phyloP scores from a whole-genome alignment of 2,797 vertebrate genomes.

The Sebastiscus tertius region DNA sequence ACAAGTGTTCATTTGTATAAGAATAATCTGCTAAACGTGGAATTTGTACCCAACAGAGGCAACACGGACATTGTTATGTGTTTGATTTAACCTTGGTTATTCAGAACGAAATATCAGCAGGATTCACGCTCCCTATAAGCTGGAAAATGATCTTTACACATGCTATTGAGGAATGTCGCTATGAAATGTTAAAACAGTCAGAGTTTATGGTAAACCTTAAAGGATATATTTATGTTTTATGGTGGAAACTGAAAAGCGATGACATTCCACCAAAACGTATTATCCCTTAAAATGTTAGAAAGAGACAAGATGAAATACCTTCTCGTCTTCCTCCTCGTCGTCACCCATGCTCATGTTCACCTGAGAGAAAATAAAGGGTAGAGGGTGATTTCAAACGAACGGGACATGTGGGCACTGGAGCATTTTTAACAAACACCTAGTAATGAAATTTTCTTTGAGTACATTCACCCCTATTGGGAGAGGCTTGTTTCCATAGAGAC shows the following conservation, averaged over 20 bases:
- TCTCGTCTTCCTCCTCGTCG: conserved; percentile 96
- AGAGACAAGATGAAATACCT: conserved; percentile 85
- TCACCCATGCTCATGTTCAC: conserved; percentile 90
- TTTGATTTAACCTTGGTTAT: conserved; percentile 25
- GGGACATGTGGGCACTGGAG: conserved; percentile 81
- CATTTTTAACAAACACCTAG: conserved; percentile 86
- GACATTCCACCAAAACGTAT: conserved; percentile 43
- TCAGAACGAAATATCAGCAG: background rate
- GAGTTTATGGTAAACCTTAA: conserved; percentile 1
- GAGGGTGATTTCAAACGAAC: conserved; percentile 76
- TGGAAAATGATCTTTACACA: background rate
- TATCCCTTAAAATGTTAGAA: conserved; percentile 57
- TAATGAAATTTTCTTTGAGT: conserved; percentile 87
- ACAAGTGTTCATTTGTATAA: background rate
- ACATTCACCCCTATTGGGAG: conserved; percentile 87
- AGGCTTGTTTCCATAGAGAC: conserved; percentile 87
- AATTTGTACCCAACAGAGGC: background rate
- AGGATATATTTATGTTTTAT: conserved; percentile 11
- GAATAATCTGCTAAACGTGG: conserved; percentile 6
- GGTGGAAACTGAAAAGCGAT: conserved; percentile 1
- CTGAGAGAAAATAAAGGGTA: conserved; percentile 83
- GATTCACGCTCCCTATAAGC: background rate
- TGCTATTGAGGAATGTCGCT: background rate
- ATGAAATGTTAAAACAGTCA: background rate
- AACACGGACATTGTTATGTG: background rate